phyloP scores from a whole-genome alignment of 2,888 invertebrate genomes.

The Eurois occulta region DNA sequence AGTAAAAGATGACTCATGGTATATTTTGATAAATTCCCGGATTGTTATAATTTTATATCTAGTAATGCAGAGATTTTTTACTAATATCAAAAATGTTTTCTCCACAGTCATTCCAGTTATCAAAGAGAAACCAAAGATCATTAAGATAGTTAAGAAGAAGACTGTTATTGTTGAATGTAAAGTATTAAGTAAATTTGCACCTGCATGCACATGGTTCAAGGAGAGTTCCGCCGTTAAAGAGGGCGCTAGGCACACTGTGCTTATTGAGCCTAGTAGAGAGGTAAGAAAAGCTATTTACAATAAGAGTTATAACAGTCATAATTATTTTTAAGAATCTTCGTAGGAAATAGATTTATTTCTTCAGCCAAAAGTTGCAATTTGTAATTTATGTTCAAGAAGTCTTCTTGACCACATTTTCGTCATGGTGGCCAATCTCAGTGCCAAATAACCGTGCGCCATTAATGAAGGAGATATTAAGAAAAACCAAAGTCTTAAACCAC shows the following conservation, averaged over 20 bases:
- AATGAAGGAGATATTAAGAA: no score
- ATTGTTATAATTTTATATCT: neutral
- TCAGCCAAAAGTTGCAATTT: neutral
- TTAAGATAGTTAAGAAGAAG: constrained; percentile 97
- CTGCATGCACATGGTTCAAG: constrained; percentile 98
- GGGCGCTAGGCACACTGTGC: constrained; percentile 94
- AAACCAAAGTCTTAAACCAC: no score
- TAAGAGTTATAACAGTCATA: neutral
- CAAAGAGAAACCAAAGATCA: constrained; percentile 97
- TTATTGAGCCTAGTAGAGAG: constrained; percentile 95
- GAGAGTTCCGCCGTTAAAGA: constrained; percentile 95
- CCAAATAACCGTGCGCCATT: no score
- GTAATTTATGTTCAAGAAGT: no score
- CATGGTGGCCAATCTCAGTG: no score
- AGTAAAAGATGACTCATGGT: constrained; percentile 76
- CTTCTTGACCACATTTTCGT: no score
- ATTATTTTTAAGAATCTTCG: neutral
- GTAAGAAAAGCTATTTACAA: constrained; percentile 83
- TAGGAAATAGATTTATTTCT: neutral
- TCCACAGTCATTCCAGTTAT: constrained; percentile 96
- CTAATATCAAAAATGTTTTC: constrained; percentile 57
- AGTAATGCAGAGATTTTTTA: neutral
- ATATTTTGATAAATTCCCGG: neutral
- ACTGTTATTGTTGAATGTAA: constrained; percentile 98
- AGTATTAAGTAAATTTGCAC: constrained; percentile 98